Conservation (phyloP, 1,140 invertebrate genomes). For the Lepidurus packardi region DNA sequence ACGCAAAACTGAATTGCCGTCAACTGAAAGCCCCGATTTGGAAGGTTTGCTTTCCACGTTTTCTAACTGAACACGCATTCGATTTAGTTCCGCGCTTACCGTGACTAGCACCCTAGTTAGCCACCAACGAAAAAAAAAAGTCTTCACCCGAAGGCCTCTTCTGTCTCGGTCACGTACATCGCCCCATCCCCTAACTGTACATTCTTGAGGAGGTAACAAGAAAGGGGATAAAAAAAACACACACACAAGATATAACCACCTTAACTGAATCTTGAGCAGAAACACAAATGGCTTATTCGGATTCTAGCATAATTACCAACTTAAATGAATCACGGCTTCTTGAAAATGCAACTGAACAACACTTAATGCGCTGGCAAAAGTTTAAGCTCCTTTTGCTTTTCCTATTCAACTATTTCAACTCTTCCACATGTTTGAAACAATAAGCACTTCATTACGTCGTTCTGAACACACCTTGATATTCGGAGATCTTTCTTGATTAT, state of each 20-base stretch:
- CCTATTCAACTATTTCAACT: background rate
- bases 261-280: constrained; percentile 14
- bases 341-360: background rate
- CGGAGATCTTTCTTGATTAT: constrained; percentile 19
- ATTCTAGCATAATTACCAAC: background rate
- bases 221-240: no score
- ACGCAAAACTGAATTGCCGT: background rate
- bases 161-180: background rate
- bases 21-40: background rate
- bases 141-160: background rate
- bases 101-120: background rate
- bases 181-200: no score
- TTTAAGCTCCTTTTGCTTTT: background rate
- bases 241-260: background rate
- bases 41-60: background rate
- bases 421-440: background rate
- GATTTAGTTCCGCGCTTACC: background rate
- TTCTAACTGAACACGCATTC: background rate
- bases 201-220: no score
- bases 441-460: background rate
- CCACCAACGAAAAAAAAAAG: background rate
- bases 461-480: constrained; percentile 12
- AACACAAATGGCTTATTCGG: background rate
- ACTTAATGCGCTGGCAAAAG: constrained; percentile 2
- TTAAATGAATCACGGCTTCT: background rate